Evolutionary conservation across 2,113 vertebrate species (phyloP).

Genomic region (Gasterosteus aculeatus): DNA sequence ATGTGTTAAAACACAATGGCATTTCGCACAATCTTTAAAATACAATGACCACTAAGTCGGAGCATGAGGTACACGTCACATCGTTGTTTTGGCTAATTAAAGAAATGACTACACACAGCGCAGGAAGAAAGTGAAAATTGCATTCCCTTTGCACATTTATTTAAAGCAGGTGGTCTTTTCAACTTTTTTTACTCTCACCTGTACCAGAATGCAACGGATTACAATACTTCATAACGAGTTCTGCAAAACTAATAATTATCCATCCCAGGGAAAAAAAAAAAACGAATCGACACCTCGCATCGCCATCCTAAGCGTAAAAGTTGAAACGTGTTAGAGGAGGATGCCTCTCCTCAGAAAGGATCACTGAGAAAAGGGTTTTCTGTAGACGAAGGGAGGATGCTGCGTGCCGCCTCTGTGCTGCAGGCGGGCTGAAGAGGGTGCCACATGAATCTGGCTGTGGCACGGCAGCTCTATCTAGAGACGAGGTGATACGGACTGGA

Average conservation of each 20-base stretch:
- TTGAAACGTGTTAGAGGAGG: background rate
- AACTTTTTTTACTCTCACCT: constrained; percentile 32
- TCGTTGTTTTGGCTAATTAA: constrained; percentile 17
- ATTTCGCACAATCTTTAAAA: background rate
- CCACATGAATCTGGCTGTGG: constrained; percentile 61
- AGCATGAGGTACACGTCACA: constrained; percentile 3
- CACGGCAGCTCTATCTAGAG: constrained; percentile 67
- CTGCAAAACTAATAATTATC: constrained; percentile 49
- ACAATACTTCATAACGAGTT: constrained; percentile 51
- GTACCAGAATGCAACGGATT: constrained; percentile 32
- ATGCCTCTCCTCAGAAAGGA: constrained; percentile 22
- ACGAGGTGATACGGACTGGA: constrained; percentile 78
- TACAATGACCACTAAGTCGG: constrained; percentile 13
- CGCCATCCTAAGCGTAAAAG: no score
- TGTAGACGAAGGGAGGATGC: constrained; percentile 30
- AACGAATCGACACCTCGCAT: no score
- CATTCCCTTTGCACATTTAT: constrained; percentile 14
- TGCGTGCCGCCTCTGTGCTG: constrained; percentile 32
- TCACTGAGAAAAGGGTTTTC: constrained; percentile 23
- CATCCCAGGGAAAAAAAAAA: constrained; percentile 25
- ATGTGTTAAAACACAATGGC: background rate
- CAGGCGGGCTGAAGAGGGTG: constrained; percentile 43
- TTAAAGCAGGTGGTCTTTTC: constrained; percentile 45
- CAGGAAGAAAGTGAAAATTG: constrained; percentile 8
- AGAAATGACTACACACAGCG: background rate